phyloP scores from a whole-genome alignment of 2,888 invertebrate genomes.

The Drosophila mettleri region DNA sequence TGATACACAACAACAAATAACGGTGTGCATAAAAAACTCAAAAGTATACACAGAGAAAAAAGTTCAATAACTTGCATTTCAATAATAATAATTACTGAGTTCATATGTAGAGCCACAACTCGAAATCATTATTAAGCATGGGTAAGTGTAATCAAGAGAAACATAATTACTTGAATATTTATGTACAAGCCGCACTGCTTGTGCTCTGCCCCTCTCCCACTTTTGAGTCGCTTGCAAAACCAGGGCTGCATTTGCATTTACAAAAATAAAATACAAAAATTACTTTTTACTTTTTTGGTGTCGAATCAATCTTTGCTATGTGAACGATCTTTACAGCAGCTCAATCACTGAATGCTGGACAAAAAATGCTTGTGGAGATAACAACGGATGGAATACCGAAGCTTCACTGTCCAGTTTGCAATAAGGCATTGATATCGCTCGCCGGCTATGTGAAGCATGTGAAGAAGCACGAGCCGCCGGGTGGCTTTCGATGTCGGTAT shows the following conservation, averaged over 20 bases:
- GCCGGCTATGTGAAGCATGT: constrained; percentile 84
- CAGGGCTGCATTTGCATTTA: constrained; percentile 30
- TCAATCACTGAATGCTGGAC: constrained; percentile 34
- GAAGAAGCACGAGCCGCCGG: constrained; percentile 84
- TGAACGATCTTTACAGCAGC: constrained; percentile 37
- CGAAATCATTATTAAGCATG: constrained; percentile 26
- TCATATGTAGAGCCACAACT: constrained; percentile 34
- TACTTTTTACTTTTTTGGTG: not conserved
- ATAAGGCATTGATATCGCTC: constrained; percentile 78
- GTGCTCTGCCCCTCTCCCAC: not conserved
- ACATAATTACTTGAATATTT: constrained; percentile 15
- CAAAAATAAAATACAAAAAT: not conserved
- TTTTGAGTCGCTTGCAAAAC: constrained; percentile 20
- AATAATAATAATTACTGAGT: not conserved
- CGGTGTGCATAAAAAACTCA: constrained; percentile 33
- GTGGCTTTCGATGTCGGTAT: constrained; percentile 83
- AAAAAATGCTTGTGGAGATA: constrained; percentile 81
- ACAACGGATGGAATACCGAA: constrained; percentile 83
- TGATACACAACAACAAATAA: constrained; percentile 70
- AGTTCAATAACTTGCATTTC: constrained; percentile 8
- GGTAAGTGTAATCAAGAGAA: constrained; percentile 35
- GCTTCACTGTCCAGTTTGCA: constrained; percentile 82
- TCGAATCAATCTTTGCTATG: not conserved
- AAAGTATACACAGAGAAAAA: constrained; percentile 6
- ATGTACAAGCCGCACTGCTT: constrained; percentile 35